A percentile compares a stretch with the other conserved stretches of the same genome.
Evolutionary conservation across 2,888 invertebrate species (phyloP).

Genomic region (Metopia argyrocephala): DNA sequence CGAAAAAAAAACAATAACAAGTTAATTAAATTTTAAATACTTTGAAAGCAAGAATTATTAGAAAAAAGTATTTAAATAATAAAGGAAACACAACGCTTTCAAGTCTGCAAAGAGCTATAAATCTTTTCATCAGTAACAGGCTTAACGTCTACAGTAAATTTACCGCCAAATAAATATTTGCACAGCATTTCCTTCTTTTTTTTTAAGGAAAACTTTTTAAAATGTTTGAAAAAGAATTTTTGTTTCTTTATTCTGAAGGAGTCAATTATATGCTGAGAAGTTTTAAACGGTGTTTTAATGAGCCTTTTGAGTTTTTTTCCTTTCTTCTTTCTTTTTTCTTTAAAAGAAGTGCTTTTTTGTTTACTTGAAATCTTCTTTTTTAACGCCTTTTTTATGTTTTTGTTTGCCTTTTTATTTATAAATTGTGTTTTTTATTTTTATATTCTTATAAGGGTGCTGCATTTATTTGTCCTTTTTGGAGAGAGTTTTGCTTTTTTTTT

Average conservation of each 20-base stretch:
- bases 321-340: not conserved
- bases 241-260: not conserved
- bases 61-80: not conserved
- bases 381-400: not conserved
- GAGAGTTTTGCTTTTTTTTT: not conserved
- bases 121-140: not conserved
- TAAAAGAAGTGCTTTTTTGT: not conserved
- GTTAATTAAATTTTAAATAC: constrained; percentile 53
- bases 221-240: not conserved
- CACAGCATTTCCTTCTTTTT: not conserved
- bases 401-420: not conserved
- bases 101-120: not conserved
- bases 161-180: constrained; percentile 49
- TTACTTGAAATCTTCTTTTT: not conserved
- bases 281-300: not conserved
- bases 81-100: not conserved
- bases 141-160: too few species aligned
- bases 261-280: not conserved
- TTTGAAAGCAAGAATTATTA: not conserved
- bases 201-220: not conserved
- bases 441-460: not conserved
- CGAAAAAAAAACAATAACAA: constrained; percentile 9
- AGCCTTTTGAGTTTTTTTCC: not conserved
- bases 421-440: not conserved
- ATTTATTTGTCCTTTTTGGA: not conserved